These are phyloP conservation scores for Myanophis thanlyinensis DNA, from an alignment of 2,113 vertebrate genomes.

Conservation along the genomic window DNA sequence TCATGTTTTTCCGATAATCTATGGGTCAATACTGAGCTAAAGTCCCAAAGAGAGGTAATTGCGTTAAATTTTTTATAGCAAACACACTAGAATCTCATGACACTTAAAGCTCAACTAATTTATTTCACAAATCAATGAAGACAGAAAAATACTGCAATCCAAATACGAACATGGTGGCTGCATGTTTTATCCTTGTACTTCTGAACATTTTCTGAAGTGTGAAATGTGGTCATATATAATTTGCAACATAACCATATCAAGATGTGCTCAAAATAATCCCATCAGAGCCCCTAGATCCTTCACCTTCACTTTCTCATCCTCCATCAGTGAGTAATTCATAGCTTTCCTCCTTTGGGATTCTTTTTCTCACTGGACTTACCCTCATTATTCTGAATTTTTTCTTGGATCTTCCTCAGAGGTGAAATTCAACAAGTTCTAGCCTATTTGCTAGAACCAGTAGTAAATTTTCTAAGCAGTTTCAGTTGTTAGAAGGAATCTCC, in stretches of 20 bases:
- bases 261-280: neutral
- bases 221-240: neutral
- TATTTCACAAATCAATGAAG: neutral
- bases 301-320: neutral
- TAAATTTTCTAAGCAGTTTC: no score
- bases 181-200: neutral
- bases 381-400: neutral
- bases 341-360: neutral
- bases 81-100: neutral
- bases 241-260: neutral
- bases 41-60: neutral
- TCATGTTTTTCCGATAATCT: neutral
- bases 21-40: neutral
- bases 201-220: neutral
- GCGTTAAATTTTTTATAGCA: neutral
- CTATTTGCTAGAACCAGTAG: no score
- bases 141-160: neutral
- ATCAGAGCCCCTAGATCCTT: neutral
- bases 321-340: neutral
- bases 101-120: neutral
- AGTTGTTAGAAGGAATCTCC: no score
- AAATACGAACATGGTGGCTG: neutral
- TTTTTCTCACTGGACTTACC: neutral
- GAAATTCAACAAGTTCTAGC: no score
- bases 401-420: no score